Conservation (phyloP, 2,797 vertebrate species). For the Aplochiton taeniatus region DNA sequence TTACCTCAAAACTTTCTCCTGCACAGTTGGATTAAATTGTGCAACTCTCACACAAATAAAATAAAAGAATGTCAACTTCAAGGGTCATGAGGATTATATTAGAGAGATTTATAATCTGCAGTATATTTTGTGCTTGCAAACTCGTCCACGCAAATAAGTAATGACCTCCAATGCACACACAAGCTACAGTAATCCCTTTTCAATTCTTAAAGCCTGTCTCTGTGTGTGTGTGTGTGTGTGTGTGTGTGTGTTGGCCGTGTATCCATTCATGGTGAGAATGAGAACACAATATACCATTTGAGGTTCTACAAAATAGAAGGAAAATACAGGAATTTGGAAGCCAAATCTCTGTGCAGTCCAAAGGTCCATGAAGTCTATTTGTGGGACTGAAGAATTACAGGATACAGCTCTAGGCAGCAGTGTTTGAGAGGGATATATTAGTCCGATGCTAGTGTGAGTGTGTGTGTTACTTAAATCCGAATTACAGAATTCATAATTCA, state of each 20-base stretch:
- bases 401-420: too few relatives aligned
- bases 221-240: conserved; percentile 10
- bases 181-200: neutral
- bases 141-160: neutral
- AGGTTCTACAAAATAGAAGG: conserved; percentile 44
- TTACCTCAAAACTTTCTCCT: conserved; percentile 15
- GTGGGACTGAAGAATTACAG: neutral
- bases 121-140: conserved; percentile 51
- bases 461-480: conserved; percentile 10
- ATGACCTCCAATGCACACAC: neutral
- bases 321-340: conserved; percentile 35
- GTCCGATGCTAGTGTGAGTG: conserved; percentile 4
- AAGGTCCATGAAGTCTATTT: conserved; percentile 25
- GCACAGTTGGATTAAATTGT: conserved; percentile 13
- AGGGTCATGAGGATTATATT: conserved; percentile 42
- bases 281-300: conserved; percentile 56
- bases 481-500: conserved; percentile 87
- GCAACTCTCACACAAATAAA: conserved; percentile 29
- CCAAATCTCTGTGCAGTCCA: conserved; percentile 8
- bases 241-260: conserved; percentile 45
- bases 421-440: too few relatives aligned
- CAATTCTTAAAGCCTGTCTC: too few relatives aligned
- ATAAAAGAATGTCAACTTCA: conserved; percentile 40
- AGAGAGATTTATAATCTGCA: conserved; percentile 52
- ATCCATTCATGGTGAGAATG: conserved; percentile 41